phyloP scores from a whole-genome alignment of 2,797 vertebrate genomes.

The Pyrocephalus nanus region DNA sequence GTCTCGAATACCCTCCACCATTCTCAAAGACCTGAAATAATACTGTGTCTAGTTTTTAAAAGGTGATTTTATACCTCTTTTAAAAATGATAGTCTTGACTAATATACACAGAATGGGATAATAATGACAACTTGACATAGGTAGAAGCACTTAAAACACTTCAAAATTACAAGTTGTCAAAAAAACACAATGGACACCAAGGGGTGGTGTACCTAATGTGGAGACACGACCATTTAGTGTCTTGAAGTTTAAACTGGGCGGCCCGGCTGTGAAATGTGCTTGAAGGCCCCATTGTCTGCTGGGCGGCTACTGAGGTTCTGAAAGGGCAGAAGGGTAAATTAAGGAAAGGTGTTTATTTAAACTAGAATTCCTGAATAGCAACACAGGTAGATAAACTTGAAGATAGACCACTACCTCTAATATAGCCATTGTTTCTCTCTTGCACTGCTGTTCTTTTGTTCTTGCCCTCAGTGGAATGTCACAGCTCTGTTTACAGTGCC shows the following conservation, averaged over 20 bases:
- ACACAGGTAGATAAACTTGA: neutral
- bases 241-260: neutral
- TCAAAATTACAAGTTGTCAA: slow-evolving; percentile 17
- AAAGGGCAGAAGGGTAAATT: neutral
- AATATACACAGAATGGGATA: neutral
- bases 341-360: slow-evolving; percentile 18
- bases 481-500: neutral
- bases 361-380: neutral
- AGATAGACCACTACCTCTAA: neutral
- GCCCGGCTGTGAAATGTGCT: neutral
- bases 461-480: neutral
- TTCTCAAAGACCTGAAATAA: neutral
- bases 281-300: neutral
- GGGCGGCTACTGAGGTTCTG: neutral
- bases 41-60: neutral
- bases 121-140: neutral
- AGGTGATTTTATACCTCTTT: neutral
- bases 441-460: neutral
- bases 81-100: neutral
- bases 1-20: neutral
- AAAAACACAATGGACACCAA: slow-evolving; percentile 22
- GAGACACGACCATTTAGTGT: neutral
- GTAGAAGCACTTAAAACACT: neutral
- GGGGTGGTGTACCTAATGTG: neutral
- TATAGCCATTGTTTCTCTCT: neutral